A percentile compares a stretch with the other conserved stretches of the same genome.
phyloP scores from a whole-genome alignment of 2,888 invertebrate species.

The Calameuta idolon region DNA sequence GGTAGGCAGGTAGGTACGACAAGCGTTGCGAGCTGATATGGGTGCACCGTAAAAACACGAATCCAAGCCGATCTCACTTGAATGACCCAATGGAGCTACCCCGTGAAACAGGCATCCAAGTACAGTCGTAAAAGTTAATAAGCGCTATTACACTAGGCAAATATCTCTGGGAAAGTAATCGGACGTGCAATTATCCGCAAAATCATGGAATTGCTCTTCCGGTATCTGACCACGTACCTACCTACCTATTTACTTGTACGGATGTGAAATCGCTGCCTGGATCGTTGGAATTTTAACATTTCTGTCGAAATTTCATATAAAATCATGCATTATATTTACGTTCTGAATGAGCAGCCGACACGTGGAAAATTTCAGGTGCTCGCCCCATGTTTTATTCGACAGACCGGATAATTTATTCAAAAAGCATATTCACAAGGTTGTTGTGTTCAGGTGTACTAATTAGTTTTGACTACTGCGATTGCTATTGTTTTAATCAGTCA shows the following conservation, averaged over 20 bases:
- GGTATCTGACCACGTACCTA: conserved; percentile 10
- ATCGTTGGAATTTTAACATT: background rate
- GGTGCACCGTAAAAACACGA: background rate
- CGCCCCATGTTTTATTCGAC: background rate
- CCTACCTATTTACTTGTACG: background rate
- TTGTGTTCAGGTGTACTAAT: background rate
- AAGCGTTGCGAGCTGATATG: background rate
- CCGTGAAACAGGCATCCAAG: background rate
- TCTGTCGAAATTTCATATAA: background rate
- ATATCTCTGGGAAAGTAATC: conserved; percentile 40
- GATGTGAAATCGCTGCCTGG: background rate
- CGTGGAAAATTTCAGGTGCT: background rate
- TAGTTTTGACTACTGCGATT: background rate
- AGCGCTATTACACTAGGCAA: conserved; percentile 41
- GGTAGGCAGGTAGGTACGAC: background rate
- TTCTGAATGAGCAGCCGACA: background rate
- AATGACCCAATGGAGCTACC: background rate
- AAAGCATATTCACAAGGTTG: background rate
- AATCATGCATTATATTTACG: background rate
- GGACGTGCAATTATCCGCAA: conserved; percentile 39
- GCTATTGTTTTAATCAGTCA: background rate
- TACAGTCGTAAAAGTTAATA: conserved; percentile 44
- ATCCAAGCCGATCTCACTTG: background rate
- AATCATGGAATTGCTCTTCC: conserved; percentile 15
- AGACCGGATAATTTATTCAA: background rate